Percentiles rank a stretch among this genome's conserved stretches.
Evolutionary conservation across 1,140 invertebrate species (phyloP).

Genomic region (Galendromus occidentalis): DNA sequence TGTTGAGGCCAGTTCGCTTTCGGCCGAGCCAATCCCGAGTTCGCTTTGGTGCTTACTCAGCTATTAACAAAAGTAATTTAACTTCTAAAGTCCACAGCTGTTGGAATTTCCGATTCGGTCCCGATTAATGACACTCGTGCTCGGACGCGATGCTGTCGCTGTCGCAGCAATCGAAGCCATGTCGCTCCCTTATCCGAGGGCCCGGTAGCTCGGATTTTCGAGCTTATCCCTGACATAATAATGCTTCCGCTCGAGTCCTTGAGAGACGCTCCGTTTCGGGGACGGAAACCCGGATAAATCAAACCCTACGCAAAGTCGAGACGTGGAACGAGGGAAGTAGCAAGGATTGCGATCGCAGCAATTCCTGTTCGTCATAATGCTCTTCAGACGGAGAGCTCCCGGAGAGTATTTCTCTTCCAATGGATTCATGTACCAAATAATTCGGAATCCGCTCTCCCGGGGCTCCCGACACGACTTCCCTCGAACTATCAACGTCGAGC

Average conservation of each 20-base stretch:
- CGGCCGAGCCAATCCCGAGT: too few species aligned
- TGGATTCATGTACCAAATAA: too few species aligned
- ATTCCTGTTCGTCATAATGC: too few species aligned
- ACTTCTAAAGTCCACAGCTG: slow-evolving; percentile 1
- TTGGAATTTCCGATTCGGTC: background rate
- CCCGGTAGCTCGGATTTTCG: background rate
- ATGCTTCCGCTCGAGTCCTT: background rate
- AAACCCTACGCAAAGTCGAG: too few species aligned
- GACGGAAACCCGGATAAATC: too few species aligned
- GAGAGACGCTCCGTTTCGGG: background rate
- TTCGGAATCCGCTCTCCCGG: background rate
- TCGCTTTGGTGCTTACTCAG: background rate
- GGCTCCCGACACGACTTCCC: background rate
- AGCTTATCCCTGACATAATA: background rate
- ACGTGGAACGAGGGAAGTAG: too few species aligned
- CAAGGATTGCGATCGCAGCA: too few species aligned
- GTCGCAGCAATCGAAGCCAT: background rate
- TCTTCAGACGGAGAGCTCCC: too few species aligned
- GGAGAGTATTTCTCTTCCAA: too few species aligned
- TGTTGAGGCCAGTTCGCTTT: too few species aligned
- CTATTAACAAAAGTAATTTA: slow-evolving; percentile 12
- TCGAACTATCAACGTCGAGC: background rate
- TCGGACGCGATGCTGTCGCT: background rate
- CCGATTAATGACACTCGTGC: background rate
- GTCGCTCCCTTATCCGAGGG: background rate